Percentiles rank a stretch among this genome's conserved stretches.
phyloP scores from a whole-genome alignment of 1,140 invertebrate species.

The Musca vetustissima region DNA sequence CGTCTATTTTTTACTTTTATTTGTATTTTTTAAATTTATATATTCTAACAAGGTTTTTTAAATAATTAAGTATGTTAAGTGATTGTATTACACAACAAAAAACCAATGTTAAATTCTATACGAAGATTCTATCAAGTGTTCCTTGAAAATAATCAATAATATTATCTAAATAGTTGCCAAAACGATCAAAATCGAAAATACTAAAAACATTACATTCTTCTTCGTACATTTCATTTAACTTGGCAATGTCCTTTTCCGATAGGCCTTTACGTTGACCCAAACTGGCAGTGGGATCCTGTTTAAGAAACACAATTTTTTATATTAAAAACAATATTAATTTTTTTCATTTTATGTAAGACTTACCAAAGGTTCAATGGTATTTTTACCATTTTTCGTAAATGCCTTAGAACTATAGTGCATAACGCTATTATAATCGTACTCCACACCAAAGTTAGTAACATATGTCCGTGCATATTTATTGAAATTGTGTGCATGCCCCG shows the following conservation, averaged over 20 bases:
- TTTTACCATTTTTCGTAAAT: slow-evolving; percentile 65
- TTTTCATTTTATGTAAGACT: slow-evolving; percentile 15
- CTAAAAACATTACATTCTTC: slow-evolving; percentile 52
- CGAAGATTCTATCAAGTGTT: slow-evolving; percentile 32
- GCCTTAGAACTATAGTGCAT: slow-evolving; percentile 72
- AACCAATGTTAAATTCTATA: slow-evolving; percentile 3
- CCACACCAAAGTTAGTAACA: slow-evolving; percentile 64
- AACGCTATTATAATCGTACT: slow-evolving; percentile 71
- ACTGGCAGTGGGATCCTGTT: slow-evolving; percentile 47
- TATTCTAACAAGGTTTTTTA: not conserved
- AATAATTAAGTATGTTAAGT: not conserved
- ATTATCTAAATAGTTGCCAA: slow-evolving; percentile 43
- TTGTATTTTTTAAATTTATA: not conserved
- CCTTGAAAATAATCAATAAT: slow-evolving; percentile 49
- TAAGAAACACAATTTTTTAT: not conserved
- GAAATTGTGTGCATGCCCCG: slow-evolving; percentile 69
- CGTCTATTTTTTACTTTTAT: not conserved
- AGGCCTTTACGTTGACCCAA: slow-evolving; percentile 68
- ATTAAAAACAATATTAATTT: no score
- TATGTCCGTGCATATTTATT: slow-evolving; percentile 66
- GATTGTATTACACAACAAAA: not conserved
- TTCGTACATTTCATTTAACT: slow-evolving; percentile 69
- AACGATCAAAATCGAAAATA: slow-evolving; percentile 41
- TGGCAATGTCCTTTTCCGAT: slow-evolving; percentile 66
- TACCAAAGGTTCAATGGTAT: slow-evolving; percentile 63